phyloP scores from a whole-genome alignment of 2,888 invertebrate species.

The Priocnemis perturbator region DNA sequence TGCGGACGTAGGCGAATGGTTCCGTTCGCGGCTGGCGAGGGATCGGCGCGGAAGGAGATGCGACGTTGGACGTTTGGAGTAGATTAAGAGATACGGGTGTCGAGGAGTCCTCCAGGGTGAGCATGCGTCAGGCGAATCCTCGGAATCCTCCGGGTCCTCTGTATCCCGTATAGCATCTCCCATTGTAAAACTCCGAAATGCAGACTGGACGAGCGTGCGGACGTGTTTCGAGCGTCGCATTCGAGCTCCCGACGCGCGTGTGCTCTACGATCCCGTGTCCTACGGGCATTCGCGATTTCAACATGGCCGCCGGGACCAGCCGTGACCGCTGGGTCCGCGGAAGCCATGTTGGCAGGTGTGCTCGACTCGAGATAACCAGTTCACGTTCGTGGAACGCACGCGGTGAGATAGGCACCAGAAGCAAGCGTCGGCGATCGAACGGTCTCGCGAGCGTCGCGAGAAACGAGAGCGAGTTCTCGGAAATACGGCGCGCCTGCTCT shows the following conservation, averaged over 20 bases:
- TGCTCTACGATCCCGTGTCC: constrained; percentile 30
- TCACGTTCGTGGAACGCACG: constrained; percentile 54
- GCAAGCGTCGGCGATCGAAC: no score
- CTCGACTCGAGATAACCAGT: constrained; percentile 58
- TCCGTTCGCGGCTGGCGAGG: constrained; percentile 23
- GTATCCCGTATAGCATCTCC: no score
- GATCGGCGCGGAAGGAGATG: constrained; percentile 41
- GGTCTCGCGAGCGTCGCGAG: no score
- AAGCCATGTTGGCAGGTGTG: constrained; percentile 76
- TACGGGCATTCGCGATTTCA: constrained; percentile 69
- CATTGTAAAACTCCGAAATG: no score
- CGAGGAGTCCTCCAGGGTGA: constrained; percentile 31
- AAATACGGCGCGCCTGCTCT: no score
- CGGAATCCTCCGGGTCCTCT: no score
- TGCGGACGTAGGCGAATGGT: constrained; percentile 31
- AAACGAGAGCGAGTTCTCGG: no score
- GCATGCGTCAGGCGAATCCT: constrained; percentile 76
- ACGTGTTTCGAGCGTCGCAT: no score
- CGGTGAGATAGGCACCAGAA: constrained; percentile 8
- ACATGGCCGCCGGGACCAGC: constrained; percentile 73
- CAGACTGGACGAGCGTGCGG: no score
- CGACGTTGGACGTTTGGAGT: constrained; percentile 33
- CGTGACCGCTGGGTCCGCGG: constrained; percentile 73
- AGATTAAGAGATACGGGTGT: constrained; percentile 42
- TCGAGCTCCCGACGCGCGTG: not conserved